Base-by-base conservation (phyloP, 1,140 invertebrate species). In the Drosophila hydei region DNA sequence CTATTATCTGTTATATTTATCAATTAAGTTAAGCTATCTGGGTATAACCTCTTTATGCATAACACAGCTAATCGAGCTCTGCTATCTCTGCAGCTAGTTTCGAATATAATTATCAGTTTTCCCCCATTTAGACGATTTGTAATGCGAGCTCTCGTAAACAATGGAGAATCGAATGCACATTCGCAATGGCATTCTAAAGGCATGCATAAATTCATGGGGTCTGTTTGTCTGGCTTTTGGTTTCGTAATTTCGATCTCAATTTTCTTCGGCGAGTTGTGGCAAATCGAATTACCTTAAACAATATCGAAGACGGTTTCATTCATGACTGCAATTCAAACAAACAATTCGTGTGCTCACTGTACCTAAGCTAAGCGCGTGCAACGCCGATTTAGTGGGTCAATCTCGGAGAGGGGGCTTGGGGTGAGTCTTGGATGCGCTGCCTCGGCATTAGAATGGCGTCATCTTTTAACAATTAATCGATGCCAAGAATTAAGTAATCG, bases 381-480 rank as follows among this genome's bases (percentile, higher is more conserved):
- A 42, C 9, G 36, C 7, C 59, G 21, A 42, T 70, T 75, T 62
- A 7, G 68, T 77, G 73, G 74, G 74, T 77, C 74, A 77, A 75
- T 40, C 25, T 11, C 30, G 59, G 56, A 12, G 9, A n/a, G 55
- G 36, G 72, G 74, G 65, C 4, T 27, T 38, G 45, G 36, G 5
- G 12, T 27, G 14, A 8, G 23, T 12, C n/a, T 1, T 3, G 25
- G 14, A n/a, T 12, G 3, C 16, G 21, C 11, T 40, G n/a, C n/a
- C n/a, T n/a, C n/a, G 38, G n/a, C 38, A 51, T 45, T 69, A 51
- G 33, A 56, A 48, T 74, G 68, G 52, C 75, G 75, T 77, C 75
- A 77, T 77, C 73, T 40, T 43, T 36, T 6, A 55, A 21, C 42
- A 76, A 76, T 77, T 77, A 77, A 76, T 76, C 61, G 51, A 47